Conservation (phyloP, 2,797 vertebrate genomes). For the Momotus momota region DNA sequence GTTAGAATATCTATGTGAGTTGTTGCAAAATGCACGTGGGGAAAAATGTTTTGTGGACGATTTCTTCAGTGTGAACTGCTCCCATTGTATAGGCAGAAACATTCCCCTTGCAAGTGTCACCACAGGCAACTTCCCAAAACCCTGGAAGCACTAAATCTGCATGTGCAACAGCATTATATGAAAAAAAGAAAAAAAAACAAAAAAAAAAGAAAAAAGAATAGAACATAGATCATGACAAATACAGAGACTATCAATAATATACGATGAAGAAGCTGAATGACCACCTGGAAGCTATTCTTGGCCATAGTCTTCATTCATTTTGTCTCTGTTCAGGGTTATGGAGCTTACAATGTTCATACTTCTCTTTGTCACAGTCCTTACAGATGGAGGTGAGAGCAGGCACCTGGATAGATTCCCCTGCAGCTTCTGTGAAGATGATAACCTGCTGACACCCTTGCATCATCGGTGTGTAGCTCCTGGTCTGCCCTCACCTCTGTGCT, state of each 20-base stretch:
- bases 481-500: neutral
- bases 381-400: neutral
- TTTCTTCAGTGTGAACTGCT: neutral
- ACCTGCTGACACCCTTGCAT: neutral
- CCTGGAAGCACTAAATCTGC: neutral
- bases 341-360: neutral
- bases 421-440: neutral
- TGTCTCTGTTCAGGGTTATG: neutral
- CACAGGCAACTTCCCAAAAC: neutral
- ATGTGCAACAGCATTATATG: neutral
- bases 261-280: neutral
- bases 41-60: neutral
- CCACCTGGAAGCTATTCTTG: neutral
- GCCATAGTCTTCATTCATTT: neutral
- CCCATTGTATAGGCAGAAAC: neutral
- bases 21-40: neutral
- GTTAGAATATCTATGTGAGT: neutral
- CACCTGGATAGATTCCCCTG: neutral
- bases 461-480: neutral
- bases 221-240: neutral
- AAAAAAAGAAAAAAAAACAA: neutral
- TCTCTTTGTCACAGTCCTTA: neutral
- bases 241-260: neutral
- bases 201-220: neutral
- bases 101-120: fast-evolving